A percentile compares a stretch with the other conserved stretches of the same genome.
phyloP scores from a whole-genome alignment of 2,888 invertebrate genomes.

The Drosophila recens region DNA sequence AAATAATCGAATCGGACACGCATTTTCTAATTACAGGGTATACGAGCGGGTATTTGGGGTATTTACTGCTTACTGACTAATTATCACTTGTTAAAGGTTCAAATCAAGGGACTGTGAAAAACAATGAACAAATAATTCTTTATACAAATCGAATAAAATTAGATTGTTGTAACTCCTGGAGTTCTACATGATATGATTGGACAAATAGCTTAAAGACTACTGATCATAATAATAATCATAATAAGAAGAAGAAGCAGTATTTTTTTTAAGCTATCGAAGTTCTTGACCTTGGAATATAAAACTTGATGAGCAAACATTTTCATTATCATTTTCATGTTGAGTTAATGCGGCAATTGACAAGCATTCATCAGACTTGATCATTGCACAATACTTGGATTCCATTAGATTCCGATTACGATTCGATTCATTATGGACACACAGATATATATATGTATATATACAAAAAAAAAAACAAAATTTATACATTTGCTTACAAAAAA shows the following conservation, averaged over 20 bases:
- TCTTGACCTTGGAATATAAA: conserved; percentile 61
- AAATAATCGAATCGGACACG: background rate
- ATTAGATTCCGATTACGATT: conserved; percentile 29
- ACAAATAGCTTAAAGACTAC: conserved; percentile 49
- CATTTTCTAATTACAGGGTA: conserved; percentile 3
- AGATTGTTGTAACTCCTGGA: conserved; percentile 28
- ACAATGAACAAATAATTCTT: conserved; percentile 28
- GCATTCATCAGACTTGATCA: conserved; percentile 55
- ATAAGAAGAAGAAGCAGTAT: conserved; percentile 42
- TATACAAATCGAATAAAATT: conserved; percentile 44
- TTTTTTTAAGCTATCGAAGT: conserved; percentile 5
- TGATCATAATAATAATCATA: conserved; percentile 9
- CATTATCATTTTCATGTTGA: conserved; percentile 29
- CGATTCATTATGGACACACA: conserved; percentile 16
- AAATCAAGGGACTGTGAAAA: conserved; percentile 27
- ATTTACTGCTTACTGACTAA: conserved; percentile 48
- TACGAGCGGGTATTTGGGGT: conserved; percentile 15
- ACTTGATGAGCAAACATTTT: conserved; percentile 66
- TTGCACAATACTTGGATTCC: conserved; percentile 56
- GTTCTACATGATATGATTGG: conserved; percentile 66
- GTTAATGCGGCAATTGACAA: conserved; percentile 62
- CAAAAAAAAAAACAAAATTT: conserved; percentile 27
- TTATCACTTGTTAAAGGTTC: conserved; percentile 54
- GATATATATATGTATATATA: conserved; percentile 30
- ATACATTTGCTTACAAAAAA: conserved; percentile 50